Conservation (phyloP, 2,113 vertebrate species). For the Tenrec ecaudatus region DNA sequence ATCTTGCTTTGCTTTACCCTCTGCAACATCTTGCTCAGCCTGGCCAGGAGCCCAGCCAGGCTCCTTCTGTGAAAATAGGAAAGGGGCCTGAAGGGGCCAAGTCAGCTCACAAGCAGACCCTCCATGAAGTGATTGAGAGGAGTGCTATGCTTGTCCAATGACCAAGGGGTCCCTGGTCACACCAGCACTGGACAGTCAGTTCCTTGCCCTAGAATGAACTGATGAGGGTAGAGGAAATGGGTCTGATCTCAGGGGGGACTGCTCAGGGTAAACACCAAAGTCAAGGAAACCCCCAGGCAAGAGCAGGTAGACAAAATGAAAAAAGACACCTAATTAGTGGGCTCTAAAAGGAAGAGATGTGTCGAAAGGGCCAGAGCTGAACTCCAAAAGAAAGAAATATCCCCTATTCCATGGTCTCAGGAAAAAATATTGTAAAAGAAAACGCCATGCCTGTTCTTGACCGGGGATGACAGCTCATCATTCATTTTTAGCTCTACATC, state of each 20-base stretch:
- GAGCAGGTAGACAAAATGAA: background rate
- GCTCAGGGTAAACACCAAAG: background rate
- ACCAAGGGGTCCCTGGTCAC: background rate
- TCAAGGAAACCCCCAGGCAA: background rate
- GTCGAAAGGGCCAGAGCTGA: background rate
- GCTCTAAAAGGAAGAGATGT: background rate
- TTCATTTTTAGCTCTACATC: background rate
- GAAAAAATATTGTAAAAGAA: background rate
- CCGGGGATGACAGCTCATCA: background rate
- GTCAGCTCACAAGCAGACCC: background rate
- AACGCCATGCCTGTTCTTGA: background rate
- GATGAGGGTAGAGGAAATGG: background rate
- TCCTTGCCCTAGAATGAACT: background rate
- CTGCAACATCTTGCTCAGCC: background rate
- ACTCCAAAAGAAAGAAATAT: background rate
- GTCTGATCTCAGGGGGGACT: background rate
- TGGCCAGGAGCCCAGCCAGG: background rate
- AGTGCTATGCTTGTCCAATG: background rate
- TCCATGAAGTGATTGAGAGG: background rate
- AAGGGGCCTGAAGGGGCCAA: background rate
- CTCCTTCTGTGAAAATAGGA: background rate
- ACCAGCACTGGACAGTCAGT: background rate
- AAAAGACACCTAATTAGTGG: background rate
- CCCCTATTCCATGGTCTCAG: background rate
- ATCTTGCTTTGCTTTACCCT: conserved; percentile 4